phyloP scores from a whole-genome alignment of 2,888 invertebrate genomes.

The Drosophila algonquin region DNA sequence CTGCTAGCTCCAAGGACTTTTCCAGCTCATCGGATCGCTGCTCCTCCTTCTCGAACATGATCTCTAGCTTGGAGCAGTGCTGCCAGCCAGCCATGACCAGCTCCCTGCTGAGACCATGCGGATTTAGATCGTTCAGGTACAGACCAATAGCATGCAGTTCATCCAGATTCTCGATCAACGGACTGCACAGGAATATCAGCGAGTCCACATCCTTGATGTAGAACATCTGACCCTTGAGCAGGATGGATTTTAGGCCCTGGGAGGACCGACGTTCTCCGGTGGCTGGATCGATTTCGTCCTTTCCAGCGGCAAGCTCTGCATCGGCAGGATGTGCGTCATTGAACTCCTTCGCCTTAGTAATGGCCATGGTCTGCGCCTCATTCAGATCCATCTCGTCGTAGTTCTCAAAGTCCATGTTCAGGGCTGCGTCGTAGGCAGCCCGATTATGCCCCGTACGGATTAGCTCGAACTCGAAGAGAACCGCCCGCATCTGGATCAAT shows the following conservation, averaged over 20 bases:
- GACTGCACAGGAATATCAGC: constrained; percentile 94
- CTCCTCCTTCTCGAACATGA: constrained; percentile 93
- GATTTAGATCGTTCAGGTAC: constrained; percentile 92
- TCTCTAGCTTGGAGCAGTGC: constrained; percentile 91
- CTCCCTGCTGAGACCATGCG: constrained; percentile 92
- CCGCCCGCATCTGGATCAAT: constrained; percentile 91
- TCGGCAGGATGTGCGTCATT: constrained; percentile 43
- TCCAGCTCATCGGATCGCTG: constrained; percentile 91
- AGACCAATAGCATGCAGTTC: constrained; percentile 92
- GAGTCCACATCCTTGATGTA: constrained; percentile 91
- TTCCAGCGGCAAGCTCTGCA: constrained; percentile 30
- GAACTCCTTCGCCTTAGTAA: constrained; percentile 60
- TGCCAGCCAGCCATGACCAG: constrained; percentile 94
- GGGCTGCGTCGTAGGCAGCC: constrained; percentile 72
- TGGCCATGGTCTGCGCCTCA: constrained; percentile 65
- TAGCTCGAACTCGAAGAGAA: constrained; percentile 93
- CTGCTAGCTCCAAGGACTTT: constrained; percentile 90
- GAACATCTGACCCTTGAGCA: constrained; percentile 94
- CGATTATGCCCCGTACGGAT: constrained; percentile 85
- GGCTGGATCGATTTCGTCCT: constrained; percentile 68
- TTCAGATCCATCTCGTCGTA: constrained; percentile 74
- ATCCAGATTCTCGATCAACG: constrained; percentile 93
- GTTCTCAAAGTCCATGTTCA: constrained; percentile 78
- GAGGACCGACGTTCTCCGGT: constrained; percentile 72
- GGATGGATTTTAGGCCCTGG: constrained; percentile 85